A percentile compares a stretch with the other conserved stretches of the same genome.
Evolutionary conservation across 1,140 invertebrate species (phyloP).

Genomic region (Oryctes rhinoceros): DNA sequence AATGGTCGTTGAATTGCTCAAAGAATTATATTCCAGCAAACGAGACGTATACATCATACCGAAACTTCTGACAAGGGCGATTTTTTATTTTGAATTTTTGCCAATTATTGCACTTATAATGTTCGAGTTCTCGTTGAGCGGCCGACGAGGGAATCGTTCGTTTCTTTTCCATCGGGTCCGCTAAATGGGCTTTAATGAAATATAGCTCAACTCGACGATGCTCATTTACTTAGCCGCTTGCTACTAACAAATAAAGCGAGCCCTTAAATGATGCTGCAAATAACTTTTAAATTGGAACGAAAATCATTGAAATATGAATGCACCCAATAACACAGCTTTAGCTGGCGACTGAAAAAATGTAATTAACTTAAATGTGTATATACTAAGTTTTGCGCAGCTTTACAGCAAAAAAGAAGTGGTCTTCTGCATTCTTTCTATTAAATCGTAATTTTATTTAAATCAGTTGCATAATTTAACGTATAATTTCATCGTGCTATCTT

Average conservation of each 20-base stretch:
- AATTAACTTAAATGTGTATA: too few species aligned
- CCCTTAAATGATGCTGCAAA: too few species aligned
- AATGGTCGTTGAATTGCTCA: slow-evolving; percentile 43
- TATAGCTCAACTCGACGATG: neutral
- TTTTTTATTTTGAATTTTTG: slow-evolving; percentile 38
- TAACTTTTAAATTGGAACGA: too few species aligned
- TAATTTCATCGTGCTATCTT: too few species aligned
- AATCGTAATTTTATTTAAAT: too few species aligned
- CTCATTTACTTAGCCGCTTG: neutral
- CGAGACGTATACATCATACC: slow-evolving; percentile 47
- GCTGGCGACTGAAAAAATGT: too few species aligned
- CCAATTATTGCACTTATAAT: slow-evolving; percentile 32
- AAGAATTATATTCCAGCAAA: slow-evolving; percentile 44
- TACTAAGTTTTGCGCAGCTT: too few species aligned
- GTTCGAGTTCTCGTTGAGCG: neutral
- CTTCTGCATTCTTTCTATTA: too few species aligned
- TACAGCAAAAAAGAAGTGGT: too few species aligned
- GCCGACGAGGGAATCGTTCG: neutral
- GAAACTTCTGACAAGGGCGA: slow-evolving; percentile 37
- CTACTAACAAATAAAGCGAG: neutral
- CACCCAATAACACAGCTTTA: too few species aligned
- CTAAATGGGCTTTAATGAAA: neutral
- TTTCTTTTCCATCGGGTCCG: neutral
- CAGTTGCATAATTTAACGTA: too few species aligned
- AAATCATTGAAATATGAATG: too few species aligned